A percentile compares a stretch with the other conserved stretches of the same genome.
phyloP scores from a whole-genome alignment of 2,888 invertebrate genomes.

The Eupithecia exiguata region DNA sequence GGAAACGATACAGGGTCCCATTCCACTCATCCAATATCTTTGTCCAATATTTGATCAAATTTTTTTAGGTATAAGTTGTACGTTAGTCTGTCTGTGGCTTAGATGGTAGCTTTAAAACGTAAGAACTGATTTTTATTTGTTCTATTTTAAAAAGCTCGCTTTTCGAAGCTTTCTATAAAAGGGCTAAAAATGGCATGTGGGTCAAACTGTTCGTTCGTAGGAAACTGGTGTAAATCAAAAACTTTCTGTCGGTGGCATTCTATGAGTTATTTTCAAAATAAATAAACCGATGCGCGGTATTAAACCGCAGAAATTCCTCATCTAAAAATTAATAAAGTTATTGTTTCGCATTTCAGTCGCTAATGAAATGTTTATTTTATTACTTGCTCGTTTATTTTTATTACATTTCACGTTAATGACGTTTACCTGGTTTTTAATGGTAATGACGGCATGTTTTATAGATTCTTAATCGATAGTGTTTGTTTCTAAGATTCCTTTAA shows the following conservation, averaged over 20 bases:
- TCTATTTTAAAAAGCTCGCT: too few relatives aligned
- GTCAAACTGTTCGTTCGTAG: neutral
- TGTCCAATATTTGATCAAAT: too few relatives aligned
- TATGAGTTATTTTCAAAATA: neutral
- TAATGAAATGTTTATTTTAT: slow-evolving; percentile 9
- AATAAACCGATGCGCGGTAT: neutral
- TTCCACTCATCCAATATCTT: too few relatives aligned
- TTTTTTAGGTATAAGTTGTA: too few relatives aligned
- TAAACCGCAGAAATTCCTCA: neutral
- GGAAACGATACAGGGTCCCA: too few relatives aligned
- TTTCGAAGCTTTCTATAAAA: neutral
- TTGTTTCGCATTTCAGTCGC: slow-evolving; percentile 3
- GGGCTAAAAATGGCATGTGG: neutral
- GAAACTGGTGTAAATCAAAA: neutral
- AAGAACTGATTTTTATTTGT: too few relatives aligned
- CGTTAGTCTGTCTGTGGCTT: too few relatives aligned
- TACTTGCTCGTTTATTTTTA: slow-evolving; percentile 13
- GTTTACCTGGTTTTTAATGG: neutral
- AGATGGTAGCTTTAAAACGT: too few relatives aligned
- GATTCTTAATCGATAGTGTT: neutral
- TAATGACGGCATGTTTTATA: neutral
- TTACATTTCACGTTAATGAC: neutral
- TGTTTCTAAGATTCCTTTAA: neutral
- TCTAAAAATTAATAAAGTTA: slow-evolving; percentile 2
- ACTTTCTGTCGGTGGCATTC: neutral